Evolutionary conservation across 2,113 vertebrate genomes (phyloP).

Genomic region (Tympanuchus pallidicinctus): DNA sequence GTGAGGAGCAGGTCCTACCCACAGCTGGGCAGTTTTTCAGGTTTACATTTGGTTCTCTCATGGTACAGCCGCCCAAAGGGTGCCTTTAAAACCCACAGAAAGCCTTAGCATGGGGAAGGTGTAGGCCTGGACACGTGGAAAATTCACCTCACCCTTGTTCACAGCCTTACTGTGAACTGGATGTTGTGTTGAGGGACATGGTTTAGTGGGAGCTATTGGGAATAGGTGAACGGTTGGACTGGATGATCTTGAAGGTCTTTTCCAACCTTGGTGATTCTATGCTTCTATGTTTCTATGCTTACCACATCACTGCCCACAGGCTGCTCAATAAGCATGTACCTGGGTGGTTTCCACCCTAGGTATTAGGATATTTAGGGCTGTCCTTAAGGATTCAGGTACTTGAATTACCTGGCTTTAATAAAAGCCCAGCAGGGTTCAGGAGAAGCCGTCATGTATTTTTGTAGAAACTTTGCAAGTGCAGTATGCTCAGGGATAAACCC

Average conservation of each 20-base stretch:
- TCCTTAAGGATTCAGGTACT: not conserved
- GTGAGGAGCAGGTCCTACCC: rapidly evolving
- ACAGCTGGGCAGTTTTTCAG: not conserved
- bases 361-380: not conserved
- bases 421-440: not conserved
- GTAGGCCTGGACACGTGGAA: rapidly evolving
- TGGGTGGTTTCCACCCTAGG: not conserved
- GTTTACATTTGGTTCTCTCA: not conserved
- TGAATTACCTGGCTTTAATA: not conserved
- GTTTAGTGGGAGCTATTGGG: no score
- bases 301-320: not conserved
- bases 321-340: not conserved
- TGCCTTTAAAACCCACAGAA: not conserved
- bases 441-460: rapidly evolving
- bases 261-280: no score
- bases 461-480: not conserved
- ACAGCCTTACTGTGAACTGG: not conserved
- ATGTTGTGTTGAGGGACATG: no score
- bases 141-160: not conserved
- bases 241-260: no score
- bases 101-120: not conserved
- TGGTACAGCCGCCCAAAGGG: not conserved
- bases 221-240: no score
- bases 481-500: not conserved
- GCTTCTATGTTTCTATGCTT: no score